These are phyloP conservation scores for Microplitis demolitor DNA, from an alignment of 1,140 invertebrate species.

Conservation along the genomic window DNA sequence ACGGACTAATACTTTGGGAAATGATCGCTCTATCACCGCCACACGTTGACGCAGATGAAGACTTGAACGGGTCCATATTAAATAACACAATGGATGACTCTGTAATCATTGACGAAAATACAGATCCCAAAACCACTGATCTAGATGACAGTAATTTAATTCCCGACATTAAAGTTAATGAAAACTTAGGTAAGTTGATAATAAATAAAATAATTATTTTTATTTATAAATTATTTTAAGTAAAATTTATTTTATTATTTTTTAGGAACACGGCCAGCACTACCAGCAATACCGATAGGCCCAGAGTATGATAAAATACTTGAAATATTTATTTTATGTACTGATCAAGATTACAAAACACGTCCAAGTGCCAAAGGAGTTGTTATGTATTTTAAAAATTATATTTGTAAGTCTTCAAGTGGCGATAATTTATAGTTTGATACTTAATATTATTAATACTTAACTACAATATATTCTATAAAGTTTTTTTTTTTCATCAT, in stretches of 20 bases:
- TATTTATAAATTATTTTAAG: neutral
- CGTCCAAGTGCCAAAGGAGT: slow-evolving; percentile 67
- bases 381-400: slow-evolving; percentile 51
- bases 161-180: slow-evolving; percentile 20
- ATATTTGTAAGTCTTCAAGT: slow-evolving; percentile 22
- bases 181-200: slow-evolving; percentile 3
- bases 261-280: slow-evolving; percentile 69
- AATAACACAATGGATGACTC: slow-evolving; percentile 26
- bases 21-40: slow-evolving; percentile 75
- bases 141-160: slow-evolving; percentile 33
- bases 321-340: slow-evolving; percentile 75
- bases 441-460: neutral
- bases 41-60: slow-evolving; percentile 59
- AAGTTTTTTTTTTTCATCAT: slow-evolving; percentile 9
- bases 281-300: slow-evolving; percentile 69
- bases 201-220: slow-evolving; percentile 2
- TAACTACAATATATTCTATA: neutral
- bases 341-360: slow-evolving; percentile 65
- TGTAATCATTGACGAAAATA: slow-evolving; percentile 36
- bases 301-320: slow-evolving; percentile 69
- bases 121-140: slow-evolving; percentile 16
- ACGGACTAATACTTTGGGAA: slow-evolving; percentile 80
- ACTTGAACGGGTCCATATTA: slow-evolving; percentile 42
- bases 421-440: neutral
- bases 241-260: slow-evolving; percentile 23